phyloP scores from a whole-genome alignment of 2,797 vertebrate genomes.

The Luscinia megarhynchos region DNA sequence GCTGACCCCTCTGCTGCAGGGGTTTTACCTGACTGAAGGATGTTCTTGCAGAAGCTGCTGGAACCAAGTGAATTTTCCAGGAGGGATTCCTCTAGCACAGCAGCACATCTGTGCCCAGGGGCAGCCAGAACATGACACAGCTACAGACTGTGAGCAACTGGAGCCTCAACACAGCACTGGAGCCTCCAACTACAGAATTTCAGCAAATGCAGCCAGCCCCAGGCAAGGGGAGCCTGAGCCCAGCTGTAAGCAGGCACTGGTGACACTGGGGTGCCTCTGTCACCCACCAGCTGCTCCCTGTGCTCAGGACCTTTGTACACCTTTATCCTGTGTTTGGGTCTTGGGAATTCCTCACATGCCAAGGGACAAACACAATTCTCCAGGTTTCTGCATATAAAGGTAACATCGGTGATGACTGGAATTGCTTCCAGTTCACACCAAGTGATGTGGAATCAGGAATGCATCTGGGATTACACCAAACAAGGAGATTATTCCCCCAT shows the following conservation, averaged over 20 bases:
- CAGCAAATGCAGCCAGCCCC: neutral
- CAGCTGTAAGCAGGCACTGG: neutral
- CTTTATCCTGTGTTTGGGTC: neutral
- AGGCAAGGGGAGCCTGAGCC: neutral
- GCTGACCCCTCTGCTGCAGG: neutral
- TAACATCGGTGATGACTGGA: neutral
- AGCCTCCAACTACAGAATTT: neutral
- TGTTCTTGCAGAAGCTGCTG: fast-evolving
- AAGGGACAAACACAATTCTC: neutral
- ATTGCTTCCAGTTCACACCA: neutral
- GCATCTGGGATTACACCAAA: neutral
- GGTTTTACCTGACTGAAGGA: neutral
- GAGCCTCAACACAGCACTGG: neutral
- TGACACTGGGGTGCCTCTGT: neutral
- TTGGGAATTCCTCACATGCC: neutral
- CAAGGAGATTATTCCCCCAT: conserved; percentile 14
- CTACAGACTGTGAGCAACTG: neutral
- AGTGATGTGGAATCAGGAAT: neutral
- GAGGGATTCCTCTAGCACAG: neutral
- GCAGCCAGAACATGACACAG: neutral
- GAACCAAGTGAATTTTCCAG: fast-evolving
- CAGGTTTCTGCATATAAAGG: neutral
- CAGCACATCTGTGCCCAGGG: neutral
- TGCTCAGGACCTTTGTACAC: neutral
- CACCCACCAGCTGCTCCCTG: neutral